Evolutionary conservation across 1,140 invertebrate genomes (phyloP), one percentile per base, ranked within the genome.

Genomic region (Drosophila oshimai): DNA sequence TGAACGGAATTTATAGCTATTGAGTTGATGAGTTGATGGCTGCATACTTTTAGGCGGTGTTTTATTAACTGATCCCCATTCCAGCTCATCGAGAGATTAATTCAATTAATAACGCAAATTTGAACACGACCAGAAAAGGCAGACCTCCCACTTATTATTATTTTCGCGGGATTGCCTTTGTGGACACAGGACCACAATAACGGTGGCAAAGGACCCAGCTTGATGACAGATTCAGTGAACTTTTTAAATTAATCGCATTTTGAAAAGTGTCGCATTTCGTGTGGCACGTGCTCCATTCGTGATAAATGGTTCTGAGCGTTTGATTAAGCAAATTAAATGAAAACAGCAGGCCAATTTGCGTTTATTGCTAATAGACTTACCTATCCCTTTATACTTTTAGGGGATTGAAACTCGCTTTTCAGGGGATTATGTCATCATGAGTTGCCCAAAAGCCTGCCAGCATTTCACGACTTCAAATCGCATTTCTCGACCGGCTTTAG

Each of bases 241-340:
- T 29, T 72, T 57, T 71, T 49, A 65, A 84, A 78, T 84, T 84
- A 71, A 81, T 80, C 50, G 69, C 46, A 55, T 62, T 76, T 58
- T 28, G 9, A 34, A 65, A 50, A 71, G 79, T 84, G 47, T 86
- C 71, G 61, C 29, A 75, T 84, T 74, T 55, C 79, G 60, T 31
- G 20, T 17, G 42, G 45, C 49, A 51, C 71, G 67, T 74, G 69
- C 22, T 31, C 20, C 13, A 34, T 33, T 31, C 7, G 29, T 55
- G 41, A 37, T 37, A 50, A 74, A 29, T 29, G 45, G 12, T 64
- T 54, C 28, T n/a, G n/a, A 26, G 4, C 50, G 34, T 39, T 61
- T 77, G 54, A 54, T 77, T 74, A 77, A 67, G 26, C 41, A 65
- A 83, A 83, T 83, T 65, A 74, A 83, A 53, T 47, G 55, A 18